Percentiles rank a stretch among this genome's conserved stretches.
phyloP scores from a whole-genome alignment of 2,888 invertebrate genomes.

The Campoletis raptor region DNA sequence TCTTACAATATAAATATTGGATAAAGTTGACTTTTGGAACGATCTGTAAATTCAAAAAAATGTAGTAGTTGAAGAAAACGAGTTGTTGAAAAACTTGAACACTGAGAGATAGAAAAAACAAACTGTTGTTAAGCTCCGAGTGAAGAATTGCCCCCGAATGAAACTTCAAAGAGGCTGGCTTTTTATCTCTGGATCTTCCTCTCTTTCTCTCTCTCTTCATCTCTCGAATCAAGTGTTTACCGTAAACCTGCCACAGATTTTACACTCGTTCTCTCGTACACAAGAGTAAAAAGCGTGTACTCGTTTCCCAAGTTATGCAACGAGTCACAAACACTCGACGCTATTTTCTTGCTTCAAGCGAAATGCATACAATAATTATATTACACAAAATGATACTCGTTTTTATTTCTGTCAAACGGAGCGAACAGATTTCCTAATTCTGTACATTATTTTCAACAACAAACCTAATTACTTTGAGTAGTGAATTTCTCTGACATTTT shows the following conservation, averaged over 20 bases:
- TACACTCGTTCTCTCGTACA: constrained; percentile 18
- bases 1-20: neutral
- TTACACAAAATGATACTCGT: neutral
- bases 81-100: constrained; percentile 12
- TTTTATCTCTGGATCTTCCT: constrained; percentile 12
- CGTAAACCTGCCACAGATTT: constrained; percentile 48
- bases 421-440: neutral
- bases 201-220: constrained; percentile 8
- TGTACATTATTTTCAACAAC: neutral
- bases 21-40: neutral
- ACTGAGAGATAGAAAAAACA: constrained; percentile 8
- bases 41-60: neutral
- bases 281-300: constrained; percentile 15
- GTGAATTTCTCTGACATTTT: neutral
- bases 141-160: constrained; percentile 41
- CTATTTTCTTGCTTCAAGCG: constrained; percentile 20
- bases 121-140: constrained; percentile 20
- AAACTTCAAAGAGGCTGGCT: constrained; percentile 38
- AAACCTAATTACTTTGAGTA: neutral
- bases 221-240: constrained; percentile 46
- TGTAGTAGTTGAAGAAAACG: neutral
- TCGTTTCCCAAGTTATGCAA: constrained; percentile 21
- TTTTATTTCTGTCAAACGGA: neutral
- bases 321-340: constrained; percentile 38
- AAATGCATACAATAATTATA: constrained; percentile 8